A percentile compares a stretch with the other conserved stretches of the same genome.
Evolutionary conservation across 1,140 invertebrate genomes (phyloP).

Genomic region (Camponotus floridanus): DNA sequence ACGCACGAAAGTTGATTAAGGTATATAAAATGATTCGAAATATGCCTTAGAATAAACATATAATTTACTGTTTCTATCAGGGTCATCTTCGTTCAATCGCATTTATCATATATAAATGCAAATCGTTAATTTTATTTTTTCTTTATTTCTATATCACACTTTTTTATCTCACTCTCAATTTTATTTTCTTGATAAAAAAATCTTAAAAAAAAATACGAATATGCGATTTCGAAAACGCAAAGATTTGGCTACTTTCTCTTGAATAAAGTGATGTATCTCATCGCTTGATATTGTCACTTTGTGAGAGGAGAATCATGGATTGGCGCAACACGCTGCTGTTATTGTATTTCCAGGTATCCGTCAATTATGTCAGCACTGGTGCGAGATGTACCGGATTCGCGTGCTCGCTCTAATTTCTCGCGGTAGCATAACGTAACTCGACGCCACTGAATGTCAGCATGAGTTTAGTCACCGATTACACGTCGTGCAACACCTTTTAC

Average conservation of each 20-base stretch:
- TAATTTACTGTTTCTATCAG: background rate
- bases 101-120: background rate
- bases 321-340: constrained; percentile 21
- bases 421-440: constrained; percentile 27
- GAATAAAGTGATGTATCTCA: background rate
- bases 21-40: constrained; percentile 33
- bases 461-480: constrained; percentile 75
- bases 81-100: background rate
- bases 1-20: background rate
- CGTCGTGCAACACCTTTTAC: constrained; percentile 43
- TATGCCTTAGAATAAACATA: background rate
- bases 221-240: background rate
- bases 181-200: background rate
- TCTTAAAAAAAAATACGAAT: background rate
- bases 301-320: background rate
- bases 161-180: too few species aligned
- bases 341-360: constrained; percentile 50
- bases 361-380: constrained; percentile 28
- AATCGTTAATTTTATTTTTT: background rate
- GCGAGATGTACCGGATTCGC: background rate
- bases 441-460: constrained; percentile 54
- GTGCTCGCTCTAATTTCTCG: constrained; percentile 47
- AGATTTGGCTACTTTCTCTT: background rate
- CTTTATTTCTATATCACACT: background rate
- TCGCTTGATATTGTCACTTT: constrained; percentile 26